Percentiles rank a stretch among this genome's conserved stretches.
Evolutionary conservation across 2,888 invertebrate species (phyloP).

Genomic region (Spatulosminthurus flaviceps): DNA sequence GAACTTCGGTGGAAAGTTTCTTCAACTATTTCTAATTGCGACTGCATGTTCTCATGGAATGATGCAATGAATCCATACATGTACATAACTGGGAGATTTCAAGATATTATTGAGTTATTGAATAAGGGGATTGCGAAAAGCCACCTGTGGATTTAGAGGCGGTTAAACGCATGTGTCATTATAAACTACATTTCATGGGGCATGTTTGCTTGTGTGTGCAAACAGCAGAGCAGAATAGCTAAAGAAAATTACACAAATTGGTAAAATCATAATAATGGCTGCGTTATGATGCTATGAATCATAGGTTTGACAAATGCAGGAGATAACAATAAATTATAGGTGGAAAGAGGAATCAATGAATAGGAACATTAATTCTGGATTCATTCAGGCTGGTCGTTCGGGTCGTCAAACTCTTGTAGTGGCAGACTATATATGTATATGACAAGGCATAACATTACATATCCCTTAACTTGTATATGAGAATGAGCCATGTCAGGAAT

Average conservation of each 20-base stretch:
- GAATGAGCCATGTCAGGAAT: no score
- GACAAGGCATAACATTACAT: no score
- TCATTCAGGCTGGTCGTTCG: not conserved
- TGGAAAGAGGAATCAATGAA: no score
- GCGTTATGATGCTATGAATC: not conserved
- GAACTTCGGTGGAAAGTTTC: no score
- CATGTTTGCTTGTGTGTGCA: no score
- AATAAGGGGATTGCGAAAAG: not conserved
- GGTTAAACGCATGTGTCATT: no score
- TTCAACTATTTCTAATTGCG: no score
- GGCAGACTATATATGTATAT: not conserved
- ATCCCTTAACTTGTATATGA: no score
- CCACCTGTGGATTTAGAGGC: slow-evolving; percentile 9
- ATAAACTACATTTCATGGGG: no score
- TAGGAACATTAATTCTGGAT: not conserved
- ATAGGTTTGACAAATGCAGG: not conserved
- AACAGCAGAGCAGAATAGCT: no score
- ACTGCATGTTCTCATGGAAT: no score
- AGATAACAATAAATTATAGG: not conserved
- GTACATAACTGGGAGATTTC: not conserved
- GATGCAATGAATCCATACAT: no score
- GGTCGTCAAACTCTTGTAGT: not conserved
- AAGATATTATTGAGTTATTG: not conserved
- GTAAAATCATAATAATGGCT: not conserved
- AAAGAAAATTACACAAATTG: not conserved